These are phyloP conservation scores for Anguilla rostrata DNA, from an alignment of 2,113 vertebrate genomes.

Conservation along the genomic window DNA sequence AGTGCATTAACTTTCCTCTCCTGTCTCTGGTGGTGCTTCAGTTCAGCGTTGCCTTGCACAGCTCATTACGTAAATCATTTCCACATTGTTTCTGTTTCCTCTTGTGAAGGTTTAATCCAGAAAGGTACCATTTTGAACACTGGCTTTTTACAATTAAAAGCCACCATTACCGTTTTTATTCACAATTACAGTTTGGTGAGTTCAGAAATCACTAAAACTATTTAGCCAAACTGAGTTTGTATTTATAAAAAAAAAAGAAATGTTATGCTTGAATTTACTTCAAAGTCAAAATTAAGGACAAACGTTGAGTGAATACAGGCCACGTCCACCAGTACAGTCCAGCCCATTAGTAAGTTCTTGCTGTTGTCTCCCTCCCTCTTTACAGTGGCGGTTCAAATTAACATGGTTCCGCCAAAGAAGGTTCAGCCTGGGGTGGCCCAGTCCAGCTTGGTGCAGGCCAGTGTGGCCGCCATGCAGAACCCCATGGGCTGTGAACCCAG, in stretches of 20 bases:
- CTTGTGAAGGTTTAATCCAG: not conserved
- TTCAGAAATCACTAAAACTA: too few relatives aligned
- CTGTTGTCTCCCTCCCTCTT: slow-evolving; percentile 35
- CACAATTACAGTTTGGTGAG: not conserved
- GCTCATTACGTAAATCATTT: not conserved
- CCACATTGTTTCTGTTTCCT: not conserved
- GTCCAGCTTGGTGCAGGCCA: slow-evolving; percentile 70
- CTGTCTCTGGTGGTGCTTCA: slow-evolving; percentile 68
- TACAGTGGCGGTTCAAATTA: slow-evolving; percentile 86
- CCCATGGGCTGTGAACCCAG: slow-evolving; percentile 76
- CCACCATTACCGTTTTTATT: not conserved
- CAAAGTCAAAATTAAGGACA: too few relatives aligned
- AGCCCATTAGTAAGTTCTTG: too few relatives aligned
- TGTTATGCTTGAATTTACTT: too few relatives aligned
- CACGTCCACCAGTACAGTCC: not conserved
- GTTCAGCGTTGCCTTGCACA: slow-evolving; percentile 26
- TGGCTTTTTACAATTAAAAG: too few relatives aligned
- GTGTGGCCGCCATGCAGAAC: slow-evolving; percentile 69
- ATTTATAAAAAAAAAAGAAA: too few relatives aligned
- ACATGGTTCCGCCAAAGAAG: slow-evolving; percentile 69
- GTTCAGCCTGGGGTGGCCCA: slow-evolving; percentile 61
- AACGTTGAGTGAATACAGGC: not conserved
- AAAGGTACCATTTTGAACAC: not conserved
- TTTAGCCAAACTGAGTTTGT: too few relatives aligned
- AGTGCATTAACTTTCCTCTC: slow-evolving; percentile 2